These are phyloP conservation scores for Meloidogyne floridensis DNA, from an alignment of 1,140 invertebrate genomes.

Conservation along the genomic window DNA sequence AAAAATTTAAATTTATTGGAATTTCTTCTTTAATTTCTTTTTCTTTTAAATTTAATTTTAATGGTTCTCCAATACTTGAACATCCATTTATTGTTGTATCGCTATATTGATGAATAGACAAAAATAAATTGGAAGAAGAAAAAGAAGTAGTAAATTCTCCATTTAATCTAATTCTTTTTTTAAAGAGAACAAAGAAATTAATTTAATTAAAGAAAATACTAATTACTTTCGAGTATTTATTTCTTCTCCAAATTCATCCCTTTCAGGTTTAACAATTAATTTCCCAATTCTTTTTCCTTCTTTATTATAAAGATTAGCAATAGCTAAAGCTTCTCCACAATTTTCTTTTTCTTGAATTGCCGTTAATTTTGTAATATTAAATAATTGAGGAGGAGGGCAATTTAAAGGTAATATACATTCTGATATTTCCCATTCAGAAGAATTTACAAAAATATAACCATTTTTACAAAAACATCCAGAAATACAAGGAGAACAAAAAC, in stretches of 20 bases:
- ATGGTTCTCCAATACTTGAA: slow-evolving; percentile 15
- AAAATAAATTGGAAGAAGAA: neutral
- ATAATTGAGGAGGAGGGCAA: slow-evolving; percentile 6
- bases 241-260: neutral
- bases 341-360: slow-evolving; percentile 4
- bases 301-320: slow-evolving; percentile 28
- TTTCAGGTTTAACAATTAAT: slow-evolving; percentile 27
- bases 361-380: slow-evolving; percentile 4
- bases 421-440: slow-evolving; percentile 37
- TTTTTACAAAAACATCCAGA: slow-evolving; percentile 45
- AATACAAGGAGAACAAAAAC: slow-evolving; percentile 36
- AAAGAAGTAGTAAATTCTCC: slow-evolving; percentile 13
- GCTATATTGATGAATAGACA: slow-evolving; percentile 37
- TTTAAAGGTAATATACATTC: slow-evolving; percentile 20
- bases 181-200: neutral
- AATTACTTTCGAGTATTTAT: neutral
- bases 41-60: slow-evolving; percentile 27
- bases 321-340: slow-evolving; percentile 37
- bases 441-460: slow-evolving; percentile 37
- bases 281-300: slow-evolving; percentile 25
- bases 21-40: neutral
- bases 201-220: neutral
- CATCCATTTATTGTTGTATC: slow-evolving; percentile 35
- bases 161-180: slow-evolving; percentile 20
- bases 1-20: neutral